Base-by-base conservation (phyloP, 92 coral and sea anemone species). In the Bergia puertoricense region DNA sequence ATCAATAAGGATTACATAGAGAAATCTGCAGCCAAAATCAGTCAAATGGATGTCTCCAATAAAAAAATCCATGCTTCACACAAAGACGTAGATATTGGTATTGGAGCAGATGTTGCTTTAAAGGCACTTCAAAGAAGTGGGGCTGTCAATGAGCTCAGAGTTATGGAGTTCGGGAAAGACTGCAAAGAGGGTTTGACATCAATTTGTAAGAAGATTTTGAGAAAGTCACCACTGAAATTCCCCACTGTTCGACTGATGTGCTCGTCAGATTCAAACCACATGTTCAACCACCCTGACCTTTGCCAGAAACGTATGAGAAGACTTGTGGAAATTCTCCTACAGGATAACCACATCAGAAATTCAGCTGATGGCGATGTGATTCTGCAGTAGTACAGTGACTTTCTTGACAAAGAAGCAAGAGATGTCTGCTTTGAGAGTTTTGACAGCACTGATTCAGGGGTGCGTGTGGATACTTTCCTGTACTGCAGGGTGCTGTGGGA, bases 121-220 rank as follows among this genome's bases (percentile, higher is more conserved):
- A 45, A 6, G 62, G 46, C 65, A 78, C 81, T 78, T 46, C 81
- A 78, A 46, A 78, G 81, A 78, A 45, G 45, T 18, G 81, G 66
- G 5, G 37, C 71, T 0, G 73, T 80, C 23, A 57, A 72, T 37
- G 72, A 80, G 13, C 85, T 80, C 30, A 80, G 51, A 80, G 48
- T 80, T 14, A 80, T 80, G 85, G 85, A 80, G 37, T 80, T 56
- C n/a, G 50, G 50, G 82, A 79, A 79, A 51, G 69, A 80, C 46
- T 38, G 85, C 11, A 36, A 13, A 36, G 56, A 79, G 67, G 82
- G 82, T 42, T 79, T 79, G 68, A 48, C 82, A 48, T 44, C 57
- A 51, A 79, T 79, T 44, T 79, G 82, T 6, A 79, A 79, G n/a
- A 79, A 51, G 37, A 79, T 79, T 68, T 79, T 79, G 82, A 68